Base-by-base conservation (phyloP, 2,888 invertebrate species). In the Drosophila nigritarsus region DNA sequence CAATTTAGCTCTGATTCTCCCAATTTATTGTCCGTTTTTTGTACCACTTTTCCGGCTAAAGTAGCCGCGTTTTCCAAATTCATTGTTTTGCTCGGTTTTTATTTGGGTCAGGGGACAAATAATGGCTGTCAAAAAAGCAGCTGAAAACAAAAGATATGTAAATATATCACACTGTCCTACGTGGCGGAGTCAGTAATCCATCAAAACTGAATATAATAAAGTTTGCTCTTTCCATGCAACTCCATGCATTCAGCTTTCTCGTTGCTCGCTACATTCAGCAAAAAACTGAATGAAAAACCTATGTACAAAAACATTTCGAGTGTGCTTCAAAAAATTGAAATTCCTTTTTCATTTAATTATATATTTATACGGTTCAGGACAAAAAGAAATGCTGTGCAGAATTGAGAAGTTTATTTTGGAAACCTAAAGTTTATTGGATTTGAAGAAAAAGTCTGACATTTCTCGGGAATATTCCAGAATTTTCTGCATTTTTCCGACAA, bases 111-210 rank as follows among this genome's bases (percentile, higher is more conserved):
- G 18, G 59, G 53, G 67, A 79, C 78, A 68, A 68, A 66, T 70
- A 77, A 71, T 81, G 67, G 58, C 60, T 81, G 73, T 67, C 61
- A 66, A 71, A 74, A 70, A 30, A 30, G 9, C 3, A 38, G 11
- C 24, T 11, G n/a, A 29, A 38, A 71, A 70, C 60, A 73, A 29
- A 30, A 67, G 49, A 48, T 53, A 67, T 38, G 65, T 61, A 50
- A 45, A 67, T 50, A 54, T 50, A 60, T 55, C 38, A 38, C 20
- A n/a, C 36, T 27, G 51, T 51, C n/a, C 63, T 38, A 32, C 45
- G 45, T 2, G 36, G 56, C 32, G 18, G n/a, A 36, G 29, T 38
- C 32, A 24, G 59, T 34, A 40, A 70, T 70, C 55, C 58, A 62
- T 79, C 75, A 79, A 45, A 66, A 49, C 32, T 62, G 56, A 65